These are phyloP conservation scores for Xylocampa areola DNA, from an alignment of 2,888 invertebrate genomes.

Conservation along the genomic window DNA sequence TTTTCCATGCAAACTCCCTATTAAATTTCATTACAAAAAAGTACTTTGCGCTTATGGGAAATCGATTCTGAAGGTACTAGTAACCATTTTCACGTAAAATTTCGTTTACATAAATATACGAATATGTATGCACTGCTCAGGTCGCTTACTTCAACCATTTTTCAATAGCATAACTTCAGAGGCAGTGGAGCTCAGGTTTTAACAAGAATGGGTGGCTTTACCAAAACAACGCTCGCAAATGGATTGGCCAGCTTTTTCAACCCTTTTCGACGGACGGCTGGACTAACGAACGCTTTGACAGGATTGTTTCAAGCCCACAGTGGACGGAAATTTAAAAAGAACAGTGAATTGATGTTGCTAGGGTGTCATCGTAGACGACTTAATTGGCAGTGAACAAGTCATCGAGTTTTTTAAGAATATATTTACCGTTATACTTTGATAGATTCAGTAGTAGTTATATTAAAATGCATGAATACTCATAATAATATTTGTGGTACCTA, in stretches of 20 bases:
- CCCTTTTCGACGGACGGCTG: constrained; percentile 22
- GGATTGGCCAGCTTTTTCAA: constrained; percentile 29
- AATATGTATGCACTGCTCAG: too few relatives aligned
- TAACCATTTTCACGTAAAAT: constrained; percentile 13
- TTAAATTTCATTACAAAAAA: constrained; percentile 43
- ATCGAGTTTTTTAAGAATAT: not conserved
- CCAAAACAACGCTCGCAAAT: constrained; percentile 29
- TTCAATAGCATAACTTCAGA: not conserved
- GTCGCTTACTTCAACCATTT: constrained; percentile 7
- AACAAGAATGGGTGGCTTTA: constrained; percentile 6
- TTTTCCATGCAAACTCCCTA: constrained; percentile 30
- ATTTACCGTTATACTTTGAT: too few relatives aligned
- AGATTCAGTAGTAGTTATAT: too few relatives aligned
- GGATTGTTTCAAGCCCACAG: constrained; percentile 17
- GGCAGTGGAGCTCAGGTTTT: not conserved
- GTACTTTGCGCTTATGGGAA: constrained; percentile 16
- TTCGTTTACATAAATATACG: too few relatives aligned
- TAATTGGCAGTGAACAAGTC: not conserved
- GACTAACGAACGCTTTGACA: constrained; percentile 44
- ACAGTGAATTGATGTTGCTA: constrained; percentile 12
- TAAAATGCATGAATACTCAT: too few relatives aligned
- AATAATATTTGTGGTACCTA: too few relatives aligned
- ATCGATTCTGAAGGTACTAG: constrained; percentile 28
- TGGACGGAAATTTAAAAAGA: constrained; percentile 12
- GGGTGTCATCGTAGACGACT: constrained; percentile 6